These are phyloP conservation scores for Catostomus latipinnis DNA, from an alignment of 2,797 vertebrate species.

Conservation along the genomic window DNA sequence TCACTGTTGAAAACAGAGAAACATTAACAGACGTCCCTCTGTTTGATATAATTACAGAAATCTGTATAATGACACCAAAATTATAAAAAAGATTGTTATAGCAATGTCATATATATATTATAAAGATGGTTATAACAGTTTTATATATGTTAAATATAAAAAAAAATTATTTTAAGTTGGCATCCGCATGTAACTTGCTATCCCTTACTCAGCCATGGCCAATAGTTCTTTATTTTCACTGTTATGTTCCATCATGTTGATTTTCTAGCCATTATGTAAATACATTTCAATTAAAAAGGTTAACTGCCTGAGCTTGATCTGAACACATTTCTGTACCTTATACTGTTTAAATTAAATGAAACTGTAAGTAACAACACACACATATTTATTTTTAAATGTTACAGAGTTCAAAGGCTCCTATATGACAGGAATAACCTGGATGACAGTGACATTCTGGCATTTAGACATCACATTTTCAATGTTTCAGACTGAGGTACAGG, in stretches of 20 bases:
- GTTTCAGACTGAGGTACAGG: slow-evolving; percentile 10
- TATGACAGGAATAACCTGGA: neutral
- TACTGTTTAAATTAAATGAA: neutral
- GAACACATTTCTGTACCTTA: neutral
- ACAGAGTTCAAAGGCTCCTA: neutral
- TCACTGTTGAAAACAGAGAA: too few relatives aligned
- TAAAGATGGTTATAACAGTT: too few relatives aligned
- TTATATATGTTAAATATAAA: too few relatives aligned
- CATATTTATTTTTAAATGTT: neutral
- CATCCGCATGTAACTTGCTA: neutral
- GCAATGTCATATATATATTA: too few relatives aligned
- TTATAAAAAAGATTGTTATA: too few relatives aligned
- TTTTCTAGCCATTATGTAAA: neutral
- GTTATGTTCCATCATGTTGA: neutral
- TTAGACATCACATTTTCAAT: neutral
- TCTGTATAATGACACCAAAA: too few relatives aligned
- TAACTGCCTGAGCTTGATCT: neutral
- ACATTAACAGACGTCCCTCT: too few relatives aligned
- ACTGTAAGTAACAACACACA: neutral
- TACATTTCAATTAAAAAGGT: neutral
- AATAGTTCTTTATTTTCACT: neutral
- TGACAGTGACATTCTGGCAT: neutral
- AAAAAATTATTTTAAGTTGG: too few relatives aligned
- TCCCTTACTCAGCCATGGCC: neutral
- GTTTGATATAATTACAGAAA: too few relatives aligned